Conservation (phyloP, 2,113 vertebrate genomes). For the Ctenomys sociabilis region DNA sequence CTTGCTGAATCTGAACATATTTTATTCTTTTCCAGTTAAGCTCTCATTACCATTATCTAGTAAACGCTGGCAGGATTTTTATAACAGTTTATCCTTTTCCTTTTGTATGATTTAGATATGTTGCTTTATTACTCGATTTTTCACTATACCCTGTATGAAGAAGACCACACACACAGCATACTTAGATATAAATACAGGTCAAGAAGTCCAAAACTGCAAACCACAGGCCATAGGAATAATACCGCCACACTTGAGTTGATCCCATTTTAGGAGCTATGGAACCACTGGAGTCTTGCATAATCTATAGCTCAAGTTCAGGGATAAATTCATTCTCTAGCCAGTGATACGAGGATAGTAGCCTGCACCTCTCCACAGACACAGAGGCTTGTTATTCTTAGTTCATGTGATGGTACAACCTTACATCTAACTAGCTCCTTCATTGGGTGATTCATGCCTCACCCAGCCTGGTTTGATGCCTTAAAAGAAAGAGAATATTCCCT, state of each 20-base stretch:
- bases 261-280: not conserved
- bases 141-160: not conserved
- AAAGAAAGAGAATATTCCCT: not conserved
- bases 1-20: constrained; percentile 13
- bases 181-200: constrained; percentile 14
- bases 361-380: not conserved
- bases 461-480: not conserved
- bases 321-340: not conserved
- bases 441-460: not conserved
- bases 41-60: constrained; percentile 49
- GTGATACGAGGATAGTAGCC: not conserved
- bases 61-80: constrained; percentile 24
- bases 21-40: constrained; percentile 21
- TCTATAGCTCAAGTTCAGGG: not conserved
- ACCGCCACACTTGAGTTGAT: not conserved
- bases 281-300: not conserved
- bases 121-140: constrained; percentile 45
- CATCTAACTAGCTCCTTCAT: not conserved
- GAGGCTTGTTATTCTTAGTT: not conserved
- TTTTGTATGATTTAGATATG: constrained; percentile 46
- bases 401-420: not conserved
- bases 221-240: not conserved
- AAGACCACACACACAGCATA: constrained; percentile 25
- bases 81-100: constrained; percentile 24
- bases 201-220: constrained; percentile 1